A percentile compares a stretch with the other conserved stretches of the same genome.
phyloP scores from a whole-genome alignment of 2,888 invertebrate genomes.

The Protula sp. region DNA sequence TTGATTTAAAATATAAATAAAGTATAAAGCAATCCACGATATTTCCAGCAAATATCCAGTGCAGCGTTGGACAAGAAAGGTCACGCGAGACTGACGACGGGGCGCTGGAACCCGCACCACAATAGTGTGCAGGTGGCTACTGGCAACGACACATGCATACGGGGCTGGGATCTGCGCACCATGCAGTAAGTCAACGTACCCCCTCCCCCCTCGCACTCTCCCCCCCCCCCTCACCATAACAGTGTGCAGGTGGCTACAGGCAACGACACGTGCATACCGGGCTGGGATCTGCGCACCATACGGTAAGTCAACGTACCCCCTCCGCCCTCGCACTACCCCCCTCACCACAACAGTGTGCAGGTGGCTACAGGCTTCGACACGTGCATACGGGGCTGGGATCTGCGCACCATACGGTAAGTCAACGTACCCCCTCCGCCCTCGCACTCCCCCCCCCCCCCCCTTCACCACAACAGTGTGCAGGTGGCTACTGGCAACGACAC shows the following conservation, averaged over 20 bases:
- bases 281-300: conserved; percentile 78
- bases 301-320: conserved; percentile 73
- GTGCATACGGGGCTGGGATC: conserved; percentile 80
- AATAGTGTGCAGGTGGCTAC: conserved; percentile 79
- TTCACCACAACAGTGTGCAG: conserved; percentile 81
- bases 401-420: conserved; percentile 63
- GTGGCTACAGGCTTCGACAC: conserved; percentile 83
- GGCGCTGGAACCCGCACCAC: conserved; percentile 95
- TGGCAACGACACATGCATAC: conserved; percentile 76
- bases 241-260: conserved; percentile 78
- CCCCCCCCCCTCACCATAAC: conserved; percentile 89
- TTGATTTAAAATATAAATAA: too few relatives aligned
- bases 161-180: conserved; percentile 79
- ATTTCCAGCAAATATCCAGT: conserved; percentile 33
- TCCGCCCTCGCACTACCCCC: conserved; percentile 88
- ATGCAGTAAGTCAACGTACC: conserved; percentile 58
- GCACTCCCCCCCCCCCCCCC: too few relatives aligned
- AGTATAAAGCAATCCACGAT: too few relatives aligned
- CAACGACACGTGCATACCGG: conserved; percentile 77
- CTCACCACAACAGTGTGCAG: conserved; percentile 81
- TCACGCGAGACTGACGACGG: conserved; percentile 72
- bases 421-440: too few relatives aligned
- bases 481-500: conserved; percentile 83
- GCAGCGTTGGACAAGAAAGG: conserved; percentile 63
- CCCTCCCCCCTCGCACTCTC: too few relatives aligned